Percentiles rank a stretch among this genome's conserved stretches.
Conservation (phyloP, 2,888 invertebrate genomes). For the Tenodera sinensis region DNA sequence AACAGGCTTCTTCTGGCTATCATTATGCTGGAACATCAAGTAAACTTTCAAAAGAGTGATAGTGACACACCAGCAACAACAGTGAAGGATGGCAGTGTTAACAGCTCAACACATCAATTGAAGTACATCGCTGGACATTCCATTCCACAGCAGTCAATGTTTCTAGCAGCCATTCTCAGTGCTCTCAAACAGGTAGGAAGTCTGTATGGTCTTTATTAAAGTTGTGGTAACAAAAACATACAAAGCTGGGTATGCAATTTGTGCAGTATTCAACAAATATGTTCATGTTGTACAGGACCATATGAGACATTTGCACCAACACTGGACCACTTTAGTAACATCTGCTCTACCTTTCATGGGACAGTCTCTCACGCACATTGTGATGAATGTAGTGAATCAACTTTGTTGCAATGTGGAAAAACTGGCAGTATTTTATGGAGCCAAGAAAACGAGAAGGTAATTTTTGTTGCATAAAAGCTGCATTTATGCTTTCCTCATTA, state of each 20-base stretch:
- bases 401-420: conserved; percentile 74
- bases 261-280: no score
- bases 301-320: conserved; percentile 64
- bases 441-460: background rate
- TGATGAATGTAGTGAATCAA: conserved; percentile 74
- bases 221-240: background rate
- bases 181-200: conserved; percentile 58
- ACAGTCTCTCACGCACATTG: conserved; percentile 69
- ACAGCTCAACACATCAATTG: conserved; percentile 42
- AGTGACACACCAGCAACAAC: conserved; percentile 28
- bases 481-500: background rate
- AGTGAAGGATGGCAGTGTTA: conserved; percentile 5
- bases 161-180: conserved; percentile 71
- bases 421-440: conserved; percentile 43
- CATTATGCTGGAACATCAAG: conserved; percentile 71
- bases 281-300: conserved; percentile 13
- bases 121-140: conserved; percentile 61
- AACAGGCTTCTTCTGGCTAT: conserved; percentile 62
- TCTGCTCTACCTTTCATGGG: conserved; percentile 77
- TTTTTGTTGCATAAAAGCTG: background rate
- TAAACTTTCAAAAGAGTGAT: conserved; percentile 53
- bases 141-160: conserved; percentile 78
- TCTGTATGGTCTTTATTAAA: background rate
- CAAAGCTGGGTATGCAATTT: background rate
- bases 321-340: conserved; percentile 79